Percentiles rank a stretch among this genome's conserved stretches.
Conservation (phyloP, 2,888 invertebrate genomes). For the Ophion obscuratus region DNA sequence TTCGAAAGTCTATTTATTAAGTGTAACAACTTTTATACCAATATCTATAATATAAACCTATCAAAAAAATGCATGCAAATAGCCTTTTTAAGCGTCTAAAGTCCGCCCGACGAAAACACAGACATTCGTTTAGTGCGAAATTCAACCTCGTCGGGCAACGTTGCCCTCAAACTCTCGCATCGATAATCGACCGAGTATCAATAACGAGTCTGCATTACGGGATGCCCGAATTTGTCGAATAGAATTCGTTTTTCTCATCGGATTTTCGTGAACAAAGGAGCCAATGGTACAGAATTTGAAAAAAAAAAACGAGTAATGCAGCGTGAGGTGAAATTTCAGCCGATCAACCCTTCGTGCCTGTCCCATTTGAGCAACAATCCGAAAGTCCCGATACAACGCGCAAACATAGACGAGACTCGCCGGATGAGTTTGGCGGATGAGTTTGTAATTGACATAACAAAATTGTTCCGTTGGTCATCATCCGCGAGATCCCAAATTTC, state of each 20-base stretch:
- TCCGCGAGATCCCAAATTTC: slow-evolving; percentile 51
- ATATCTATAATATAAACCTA: too few species aligned
- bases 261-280: background rate
- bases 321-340: background rate
- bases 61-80: too few species aligned
- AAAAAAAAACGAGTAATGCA: background rate
- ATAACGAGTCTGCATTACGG: background rate
- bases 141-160: too few species aligned
- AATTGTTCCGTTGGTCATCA: slow-evolving; percentile 41
- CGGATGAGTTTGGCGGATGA: slow-evolving; percentile 74
- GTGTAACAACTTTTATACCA: too few species aligned
- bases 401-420: slow-evolving; percentile 23
- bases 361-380: slow-evolving; percentile 54
- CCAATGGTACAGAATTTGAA: background rate
- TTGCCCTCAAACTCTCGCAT: background rate
- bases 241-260: background rate
- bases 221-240: slow-evolving; percentile 5
- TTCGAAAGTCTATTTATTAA: too few species aligned
- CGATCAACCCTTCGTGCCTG: slow-evolving; percentile 45
- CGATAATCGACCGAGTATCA: slow-evolving; percentile 1
- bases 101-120: too few species aligned
- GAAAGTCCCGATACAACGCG: slow-evolving; percentile 42
- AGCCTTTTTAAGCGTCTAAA: too few species aligned
- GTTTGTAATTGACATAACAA: too few species aligned
- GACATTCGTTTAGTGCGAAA: too few species aligned